Evolutionary conservation across 2,797 vertebrate genomes (phyloP).

Genomic region (Rhodeus uyekii): DNA sequence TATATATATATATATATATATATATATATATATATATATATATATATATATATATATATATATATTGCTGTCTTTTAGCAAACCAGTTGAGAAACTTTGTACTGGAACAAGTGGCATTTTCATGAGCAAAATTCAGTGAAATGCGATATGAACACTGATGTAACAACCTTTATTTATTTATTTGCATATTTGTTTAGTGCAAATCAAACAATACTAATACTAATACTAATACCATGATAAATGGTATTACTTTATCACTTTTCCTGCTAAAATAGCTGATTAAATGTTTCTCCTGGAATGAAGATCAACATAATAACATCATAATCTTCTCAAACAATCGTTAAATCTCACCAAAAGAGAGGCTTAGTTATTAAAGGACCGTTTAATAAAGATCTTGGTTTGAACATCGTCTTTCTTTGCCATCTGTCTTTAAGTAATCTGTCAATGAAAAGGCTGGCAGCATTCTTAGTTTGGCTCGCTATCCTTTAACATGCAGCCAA

Average conservation of each 20-base stretch:
- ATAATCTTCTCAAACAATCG: conserved; percentile 28
- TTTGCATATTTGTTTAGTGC: not conserved
- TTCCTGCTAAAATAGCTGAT: conserved; percentile 3
- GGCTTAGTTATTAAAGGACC: conserved; percentile 15
- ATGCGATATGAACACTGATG: not conserved
- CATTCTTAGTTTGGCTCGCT: conserved; percentile 15
- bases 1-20: no score
- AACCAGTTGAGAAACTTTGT: not conserved
- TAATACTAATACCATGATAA: not conserved
- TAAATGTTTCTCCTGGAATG: conserved; percentile 24
- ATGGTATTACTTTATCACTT: not conserved
- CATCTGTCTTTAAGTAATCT: conserved; percentile 44
- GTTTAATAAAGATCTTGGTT: conserved; percentile 20
- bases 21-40: no score
- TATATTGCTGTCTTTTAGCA: no score
- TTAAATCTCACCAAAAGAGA: conserved; percentile 15
- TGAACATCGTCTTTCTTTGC: conserved; percentile 17
- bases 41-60: no score
- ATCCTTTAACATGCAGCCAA: conserved; percentile 24
- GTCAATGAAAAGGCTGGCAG: conserved; percentile 30
- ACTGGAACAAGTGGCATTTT: not conserved
- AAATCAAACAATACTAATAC: not conserved
- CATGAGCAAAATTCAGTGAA: not conserved
- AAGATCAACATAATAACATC: conserved; percentile 23
- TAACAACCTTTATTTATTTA: not conserved